A percentile compares a stretch with the other conserved stretches of the same genome.
Evolutionary conservation across 2,797 vertebrate genomes (phyloP).

Genomic region (Trichosurus vulpecula): DNA sequence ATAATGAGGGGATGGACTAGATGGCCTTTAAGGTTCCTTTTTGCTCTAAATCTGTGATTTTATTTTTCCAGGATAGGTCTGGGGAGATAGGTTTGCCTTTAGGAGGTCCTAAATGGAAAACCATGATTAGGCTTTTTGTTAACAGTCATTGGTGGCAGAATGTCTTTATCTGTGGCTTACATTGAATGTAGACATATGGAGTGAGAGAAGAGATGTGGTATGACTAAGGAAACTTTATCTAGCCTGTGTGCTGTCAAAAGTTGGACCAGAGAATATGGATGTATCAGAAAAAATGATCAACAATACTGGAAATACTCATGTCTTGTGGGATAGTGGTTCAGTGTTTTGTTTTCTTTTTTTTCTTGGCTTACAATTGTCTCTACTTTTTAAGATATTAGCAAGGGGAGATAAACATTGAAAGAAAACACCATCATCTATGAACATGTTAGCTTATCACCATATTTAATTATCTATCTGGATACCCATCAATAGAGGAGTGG

Average conservation of each 20-base stretch:
- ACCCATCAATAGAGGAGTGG: neutral
- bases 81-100: neutral
- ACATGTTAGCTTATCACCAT: neutral
- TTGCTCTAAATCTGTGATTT: neutral
- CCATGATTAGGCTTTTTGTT: neutral
- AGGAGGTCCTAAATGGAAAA: constrained; percentile 22
- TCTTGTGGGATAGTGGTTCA: neutral
- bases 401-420: neutral
- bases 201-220: neutral
- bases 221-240: neutral
- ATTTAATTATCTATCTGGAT: neutral
- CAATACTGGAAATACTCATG: neutral
- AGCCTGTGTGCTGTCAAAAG: neutral
- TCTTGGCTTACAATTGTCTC: neutral
- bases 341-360: neutral
- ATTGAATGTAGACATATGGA: constrained; percentile 25
- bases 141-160: constrained; percentile 8
- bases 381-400: neutral
- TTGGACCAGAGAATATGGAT: neutral
- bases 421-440: neutral
- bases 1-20: neutral
- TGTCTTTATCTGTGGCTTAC: neutral
- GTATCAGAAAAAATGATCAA: neutral
- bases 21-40: neutral
- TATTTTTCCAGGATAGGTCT: neutral